These are phyloP conservation scores for Lethenteron camtschaticum DNA, from an alignment of 2,113 vertebrate species.

Conservation along the genomic window DNA sequence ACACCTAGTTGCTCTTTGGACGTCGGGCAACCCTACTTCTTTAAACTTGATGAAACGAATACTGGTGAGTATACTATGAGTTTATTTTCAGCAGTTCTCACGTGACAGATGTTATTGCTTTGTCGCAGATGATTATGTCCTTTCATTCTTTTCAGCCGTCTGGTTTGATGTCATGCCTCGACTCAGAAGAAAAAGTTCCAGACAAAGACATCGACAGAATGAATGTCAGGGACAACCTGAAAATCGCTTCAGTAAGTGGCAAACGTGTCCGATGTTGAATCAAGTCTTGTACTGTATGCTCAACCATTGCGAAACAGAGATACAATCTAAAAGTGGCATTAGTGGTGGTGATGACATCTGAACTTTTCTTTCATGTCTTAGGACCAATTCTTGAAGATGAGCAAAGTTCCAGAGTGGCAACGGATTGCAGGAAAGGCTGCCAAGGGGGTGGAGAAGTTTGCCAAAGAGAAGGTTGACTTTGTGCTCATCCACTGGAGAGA, in stretches of 20 bases:
- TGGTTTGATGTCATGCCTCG: constrained; percentile 69
- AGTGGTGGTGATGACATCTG: no score
- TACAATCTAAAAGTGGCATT: no score
- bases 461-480: constrained; percentile 87
- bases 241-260: constrained; percentile 60
- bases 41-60: constrained; percentile 83
- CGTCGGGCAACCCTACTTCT: constrained; percentile 65
- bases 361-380: constrained; percentile 13
- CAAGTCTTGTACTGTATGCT: no score
- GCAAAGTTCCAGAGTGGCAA: constrained; percentile 93
- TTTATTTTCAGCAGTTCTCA: neutral
- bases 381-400: constrained; percentile 77
- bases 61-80: constrained; percentile 41
- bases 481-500: constrained; percentile 97
- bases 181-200: constrained; percentile 64
- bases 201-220: constrained; percentile 85
- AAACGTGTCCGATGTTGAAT: no score
- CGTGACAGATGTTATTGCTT: neutral
- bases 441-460: constrained; percentile 96
- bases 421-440: constrained; percentile 87
- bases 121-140: neutral
- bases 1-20: constrained; percentile 94
- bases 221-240: constrained; percentile 88
- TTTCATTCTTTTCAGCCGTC: constrained; percentile 32
- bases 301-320: no score